A percentile compares a stretch with the other conserved stretches of the same genome.
Evolutionary conservation across 1,140 invertebrate genomes (phyloP).

Genomic region (Lucilia cuprina): DNA sequence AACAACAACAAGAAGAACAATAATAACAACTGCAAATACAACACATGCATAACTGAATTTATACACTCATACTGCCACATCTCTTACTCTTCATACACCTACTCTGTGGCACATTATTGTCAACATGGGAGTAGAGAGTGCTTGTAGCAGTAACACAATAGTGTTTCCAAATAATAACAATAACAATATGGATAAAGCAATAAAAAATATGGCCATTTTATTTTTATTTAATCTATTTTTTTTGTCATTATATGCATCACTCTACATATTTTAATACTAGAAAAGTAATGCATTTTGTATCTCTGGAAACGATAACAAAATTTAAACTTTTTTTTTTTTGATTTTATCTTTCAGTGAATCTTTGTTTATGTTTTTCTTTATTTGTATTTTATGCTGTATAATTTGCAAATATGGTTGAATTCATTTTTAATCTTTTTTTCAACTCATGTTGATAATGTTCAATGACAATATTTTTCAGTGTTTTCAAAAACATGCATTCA

Average conservation of each 20-base stretch:
- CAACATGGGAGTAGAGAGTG: neutral
- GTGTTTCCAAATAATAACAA: neutral
- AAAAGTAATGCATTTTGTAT: neutral
- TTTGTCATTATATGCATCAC: neutral
- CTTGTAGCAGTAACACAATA: neutral
- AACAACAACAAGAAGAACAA: constrained; percentile 8
- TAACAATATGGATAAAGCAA: neutral
- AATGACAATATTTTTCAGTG: neutral
- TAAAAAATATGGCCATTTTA: neutral
- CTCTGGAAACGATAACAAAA: neutral
- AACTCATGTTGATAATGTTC: neutral
- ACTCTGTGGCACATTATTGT: neutral
- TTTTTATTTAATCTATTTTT: neutral
- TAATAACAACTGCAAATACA: neutral
- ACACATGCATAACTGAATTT: constrained; percentile 7
- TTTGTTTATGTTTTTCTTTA: neutral
- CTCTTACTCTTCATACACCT: too few species aligned
- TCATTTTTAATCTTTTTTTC: neutral
- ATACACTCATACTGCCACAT: neutral
- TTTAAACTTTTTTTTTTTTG: neutral
- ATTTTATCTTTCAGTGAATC: neutral
- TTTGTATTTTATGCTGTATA: constrained; percentile 2
- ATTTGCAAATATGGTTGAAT: neutral
- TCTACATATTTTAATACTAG: neutral
- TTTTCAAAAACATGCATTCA: neutral